Evolutionary conservation across 35 echinoderm and acorn worm genomes (phyloP).

Genomic region (Holothuria glaberrima): DNA sequence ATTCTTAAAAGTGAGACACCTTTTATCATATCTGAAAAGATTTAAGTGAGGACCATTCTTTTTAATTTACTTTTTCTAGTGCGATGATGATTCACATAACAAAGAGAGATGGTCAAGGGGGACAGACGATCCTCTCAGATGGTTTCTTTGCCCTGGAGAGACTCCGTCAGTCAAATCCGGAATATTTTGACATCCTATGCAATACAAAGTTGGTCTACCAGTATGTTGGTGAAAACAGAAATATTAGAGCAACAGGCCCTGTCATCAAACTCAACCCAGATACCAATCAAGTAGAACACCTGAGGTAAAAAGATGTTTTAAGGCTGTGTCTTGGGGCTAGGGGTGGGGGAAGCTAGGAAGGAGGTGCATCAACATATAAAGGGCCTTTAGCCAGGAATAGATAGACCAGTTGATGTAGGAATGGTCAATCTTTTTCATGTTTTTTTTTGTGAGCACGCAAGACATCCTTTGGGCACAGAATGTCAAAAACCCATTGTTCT

Average conservation of each 20-base stretch:
- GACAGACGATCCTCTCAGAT: background rate
- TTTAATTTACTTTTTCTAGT: background rate
- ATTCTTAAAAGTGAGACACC: too few relatives aligned
- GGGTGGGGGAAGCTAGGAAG: too few relatives aligned
- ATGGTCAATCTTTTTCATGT: background rate
- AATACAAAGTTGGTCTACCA: background rate
- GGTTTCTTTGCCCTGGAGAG: conserved; percentile 39
- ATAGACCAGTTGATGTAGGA: background rate
- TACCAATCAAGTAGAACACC: background rate
- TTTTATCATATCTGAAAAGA: too few relatives aligned
- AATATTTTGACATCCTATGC: conserved; percentile 20
- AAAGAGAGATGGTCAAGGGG: conserved; percentile 2
- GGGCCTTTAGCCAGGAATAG: background rate
- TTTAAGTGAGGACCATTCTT: too few relatives aligned
- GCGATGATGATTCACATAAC: conserved; percentile 13
- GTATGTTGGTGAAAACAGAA: background rate
- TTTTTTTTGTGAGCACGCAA: background rate
- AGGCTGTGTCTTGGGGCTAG: background rate
- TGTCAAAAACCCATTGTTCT: too few relatives aligned
- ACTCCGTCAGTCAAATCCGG: background rate
- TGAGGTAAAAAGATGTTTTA: background rate
- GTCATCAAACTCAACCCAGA: conserved; percentile 21
- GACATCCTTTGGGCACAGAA: background rate
- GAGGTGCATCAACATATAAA: background rate
- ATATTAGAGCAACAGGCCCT: background rate